Percentiles rank a stretch among this genome's conserved stretches.
phyloP scores from a whole-genome alignment of 1,140 invertebrate species.

The Drosophila insularis region DNA sequence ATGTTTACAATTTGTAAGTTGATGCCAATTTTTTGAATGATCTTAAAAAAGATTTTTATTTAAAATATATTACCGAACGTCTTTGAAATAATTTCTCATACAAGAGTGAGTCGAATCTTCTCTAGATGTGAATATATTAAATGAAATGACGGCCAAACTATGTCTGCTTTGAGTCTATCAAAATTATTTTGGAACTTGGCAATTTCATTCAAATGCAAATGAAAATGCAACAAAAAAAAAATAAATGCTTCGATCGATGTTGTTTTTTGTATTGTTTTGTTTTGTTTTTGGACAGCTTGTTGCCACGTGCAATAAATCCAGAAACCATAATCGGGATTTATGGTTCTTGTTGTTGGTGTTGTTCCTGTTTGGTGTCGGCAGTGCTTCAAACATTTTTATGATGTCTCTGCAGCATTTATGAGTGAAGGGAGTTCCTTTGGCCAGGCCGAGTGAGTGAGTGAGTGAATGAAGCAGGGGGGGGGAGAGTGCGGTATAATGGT shows the following conservation, averaged over 20 bases:
- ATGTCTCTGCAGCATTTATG: slow-evolving; percentile 81
- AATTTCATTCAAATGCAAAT: not conserved
- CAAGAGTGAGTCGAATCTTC: too few relatives aligned
- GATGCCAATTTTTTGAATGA: too few relatives aligned
- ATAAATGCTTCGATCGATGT: slow-evolving; percentile 15
- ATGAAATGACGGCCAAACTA: too few relatives aligned
- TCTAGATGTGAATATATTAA: too few relatives aligned
- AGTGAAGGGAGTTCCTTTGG: slow-evolving; percentile 29
- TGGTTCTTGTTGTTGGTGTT: slow-evolving; percentile 58
- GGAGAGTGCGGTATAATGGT: not conserved
- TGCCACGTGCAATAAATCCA: slow-evolving; percentile 70
- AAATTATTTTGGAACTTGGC: not conserved
- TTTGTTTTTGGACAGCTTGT: slow-evolving; percentile 31
- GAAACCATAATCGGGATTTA: slow-evolving; percentile 81
- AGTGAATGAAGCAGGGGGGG: not conserved
- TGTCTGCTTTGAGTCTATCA: not conserved
- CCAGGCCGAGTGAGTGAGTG: not conserved
- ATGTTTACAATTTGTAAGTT: too few relatives aligned
- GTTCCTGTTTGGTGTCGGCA: slow-evolving; percentile 49
- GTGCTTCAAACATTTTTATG: slow-evolving; percentile 80
- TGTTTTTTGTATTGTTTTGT: not conserved
- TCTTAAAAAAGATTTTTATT: too few relatives aligned
- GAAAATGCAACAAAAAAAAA: not conserved
- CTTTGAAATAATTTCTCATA: too few relatives aligned
- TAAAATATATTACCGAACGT: too few relatives aligned